Percentiles rank a stretch among this genome's conserved stretches.
These are phyloP conservation scores for Phoebastria nigripes DNA, from an alignment of 2,797 vertebrate species.

Conservation along the genomic window DNA sequence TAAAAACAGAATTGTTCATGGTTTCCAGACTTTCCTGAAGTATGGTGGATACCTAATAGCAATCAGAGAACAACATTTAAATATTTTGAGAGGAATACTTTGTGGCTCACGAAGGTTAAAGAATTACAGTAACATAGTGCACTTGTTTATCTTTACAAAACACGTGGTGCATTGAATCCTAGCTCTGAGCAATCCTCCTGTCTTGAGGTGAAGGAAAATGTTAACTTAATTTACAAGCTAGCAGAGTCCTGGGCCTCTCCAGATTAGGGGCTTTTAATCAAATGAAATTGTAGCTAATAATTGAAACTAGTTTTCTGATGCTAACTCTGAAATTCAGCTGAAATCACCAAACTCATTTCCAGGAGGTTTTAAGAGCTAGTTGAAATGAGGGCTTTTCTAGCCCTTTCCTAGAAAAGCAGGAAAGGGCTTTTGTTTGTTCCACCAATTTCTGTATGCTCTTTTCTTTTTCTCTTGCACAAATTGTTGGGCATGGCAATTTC, in stretches of 20 bases:
- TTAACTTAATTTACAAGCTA: conserved; percentile 64
- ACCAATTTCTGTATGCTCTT: conserved; percentile 17
- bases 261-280: conserved; percentile 61
- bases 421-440: conserved; percentile 33
- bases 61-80: not conserved
- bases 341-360: conserved; percentile 43
- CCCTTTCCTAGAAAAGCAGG: not conserved
- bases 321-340: conserved; percentile 49
- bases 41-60: not conserved
- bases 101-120: not conserved
- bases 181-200: conserved; percentile 50
- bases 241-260: conserved; percentile 16
- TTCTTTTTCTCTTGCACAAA: conserved; percentile 19
- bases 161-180: conserved; percentile 33
- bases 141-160: conserved; percentile 50
- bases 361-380: conserved; percentile 30
- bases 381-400: not conserved
- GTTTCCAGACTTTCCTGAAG: not conserved
- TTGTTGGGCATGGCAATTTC: conserved; percentile 18
- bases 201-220: conserved; percentile 54
- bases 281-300: conserved; percentile 59
- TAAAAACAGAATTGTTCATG: not conserved
- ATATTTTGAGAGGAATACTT: conserved; percentile 24
- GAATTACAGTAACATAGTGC: conserved; percentile 12
- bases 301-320: conserved; percentile 47